Evolutionary conservation across 2,797 vertebrate species (phyloP), one percentile per base, ranked within the genome.

Genomic region (Hyperoplus lanceolatus): DNA sequence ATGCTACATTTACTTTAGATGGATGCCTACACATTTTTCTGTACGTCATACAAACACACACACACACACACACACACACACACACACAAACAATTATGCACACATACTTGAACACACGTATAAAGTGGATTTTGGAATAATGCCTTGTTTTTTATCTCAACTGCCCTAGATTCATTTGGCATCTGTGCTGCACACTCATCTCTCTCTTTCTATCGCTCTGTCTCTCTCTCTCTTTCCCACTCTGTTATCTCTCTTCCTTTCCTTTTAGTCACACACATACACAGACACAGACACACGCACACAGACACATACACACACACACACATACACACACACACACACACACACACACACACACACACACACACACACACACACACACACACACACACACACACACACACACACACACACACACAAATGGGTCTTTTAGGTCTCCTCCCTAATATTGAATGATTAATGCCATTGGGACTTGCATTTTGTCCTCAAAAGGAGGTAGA

Each of bases 131-230:
- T 92, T 91, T 93, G 81, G 86, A 93, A 92, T 85, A 89, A 92
- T 87, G 86, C 86, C 81, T 82, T 92, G 70, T 79, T 88, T 89
- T 89, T 90, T 82, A 82, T 81, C 82, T 81, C 62, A 86, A 86
- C 82, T 93, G 91, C 85, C 92, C 93, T 90, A 93, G 91, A 93
- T 95, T 94, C 78, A 84, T 87, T 90, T 92, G 90, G 90, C 93
- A 92, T 92, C 90, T 93, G 92, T 91, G 92, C 79, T 87, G 83
- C 85, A 90, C 84, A 89, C 90, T 90, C 84, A 89, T 90, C 82
- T 61, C 85, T 77, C 82, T 59, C 57, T 77, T 81, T 59, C 57
- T 59, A 16, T 66, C 70, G 69, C 62, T n/a, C 68, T 77, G 21
- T 74, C 59, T 79, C 66, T 61, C 49, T 61, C 53, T 65, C 73